These are phyloP conservation scores for Drosophila recens DNA, from an alignment of 2,888 invertebrate species.

Conservation along the genomic window DNA sequence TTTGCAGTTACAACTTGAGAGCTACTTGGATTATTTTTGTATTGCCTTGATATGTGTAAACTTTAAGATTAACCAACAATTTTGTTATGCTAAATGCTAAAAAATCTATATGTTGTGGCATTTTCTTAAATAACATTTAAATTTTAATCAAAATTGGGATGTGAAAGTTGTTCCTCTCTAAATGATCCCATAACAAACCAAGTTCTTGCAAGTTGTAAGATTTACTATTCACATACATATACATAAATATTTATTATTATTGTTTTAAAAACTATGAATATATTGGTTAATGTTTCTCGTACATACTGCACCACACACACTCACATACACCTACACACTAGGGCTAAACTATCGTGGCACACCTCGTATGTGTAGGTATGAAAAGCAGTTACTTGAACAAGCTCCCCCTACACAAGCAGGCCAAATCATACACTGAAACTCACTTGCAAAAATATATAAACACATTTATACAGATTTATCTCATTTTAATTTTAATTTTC, in stretches of 20 bases:
- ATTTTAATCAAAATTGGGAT: slow-evolving; percentile 23
- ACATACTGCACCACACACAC: slow-evolving; percentile 31
- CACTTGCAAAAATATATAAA: slow-evolving; percentile 26
- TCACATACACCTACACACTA: slow-evolving; percentile 44
- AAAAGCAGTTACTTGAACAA: slow-evolving; percentile 32
- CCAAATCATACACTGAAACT: slow-evolving; percentile 12
- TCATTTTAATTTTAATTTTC: slow-evolving; percentile 39
- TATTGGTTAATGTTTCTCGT: slow-evolving; percentile 46
- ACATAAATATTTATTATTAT: slow-evolving; percentile 11
- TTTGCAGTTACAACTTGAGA: slow-evolving; percentile 44
- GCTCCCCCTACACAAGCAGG: slow-evolving; percentile 37
- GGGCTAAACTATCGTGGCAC: slow-evolving; percentile 64
- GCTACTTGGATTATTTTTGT: slow-evolving; percentile 55
- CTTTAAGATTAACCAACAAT: slow-evolving; percentile 26
- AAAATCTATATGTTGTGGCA: slow-evolving; percentile 57
- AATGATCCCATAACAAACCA: slow-evolving; percentile 26
- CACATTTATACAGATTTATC: slow-evolving; percentile 12
- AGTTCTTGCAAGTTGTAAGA: slow-evolving; percentile 54
- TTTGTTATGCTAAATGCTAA: slow-evolving; percentile 18
- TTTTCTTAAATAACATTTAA: slow-evolving; percentile 16
- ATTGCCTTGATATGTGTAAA: slow-evolving; percentile 47
- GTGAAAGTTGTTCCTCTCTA: neutral
- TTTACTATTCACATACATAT: slow-evolving; percentile 8
- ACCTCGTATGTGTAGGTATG: slow-evolving; percentile 47
- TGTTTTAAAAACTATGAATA: slow-evolving; percentile 13